Evolutionary conservation across 2,797 vertebrate species (phyloP).

Genomic region (Lutjanus argentimaculatus): DNA sequence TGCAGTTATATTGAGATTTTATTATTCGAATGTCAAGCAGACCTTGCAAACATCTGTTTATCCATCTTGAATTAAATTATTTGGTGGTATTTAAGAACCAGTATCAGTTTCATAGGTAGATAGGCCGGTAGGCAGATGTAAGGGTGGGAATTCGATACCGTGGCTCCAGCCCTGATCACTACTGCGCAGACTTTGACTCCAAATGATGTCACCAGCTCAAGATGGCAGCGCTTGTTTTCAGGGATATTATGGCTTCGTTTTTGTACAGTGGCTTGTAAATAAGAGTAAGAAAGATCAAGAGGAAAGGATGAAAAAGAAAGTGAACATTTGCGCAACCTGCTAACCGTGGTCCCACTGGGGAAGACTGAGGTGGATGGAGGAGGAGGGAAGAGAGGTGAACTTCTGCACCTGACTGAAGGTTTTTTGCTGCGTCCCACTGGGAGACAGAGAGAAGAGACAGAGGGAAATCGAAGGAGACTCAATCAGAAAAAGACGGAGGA

Average conservation of each 20-base stretch:
- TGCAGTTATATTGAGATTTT: background rate
- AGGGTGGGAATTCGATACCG: too few relatives aligned
- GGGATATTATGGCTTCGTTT: too few relatives aligned
- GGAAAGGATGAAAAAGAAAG: background rate
- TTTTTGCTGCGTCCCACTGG: slow-evolving; percentile 32
- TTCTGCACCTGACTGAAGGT: slow-evolving; percentile 44
- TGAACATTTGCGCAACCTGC: slow-evolving; percentile 27
- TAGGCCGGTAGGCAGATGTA: too few relatives aligned
- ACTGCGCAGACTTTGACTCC: too few relatives aligned
- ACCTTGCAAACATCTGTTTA: too few relatives aligned
- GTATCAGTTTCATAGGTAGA: too few relatives aligned
- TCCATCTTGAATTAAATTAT: too few relatives aligned
- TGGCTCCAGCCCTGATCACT: too few relatives aligned
- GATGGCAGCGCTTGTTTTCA: too few relatives aligned
- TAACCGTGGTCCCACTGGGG: slow-evolving; percentile 11
- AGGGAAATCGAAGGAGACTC: slow-evolving; percentile 29
- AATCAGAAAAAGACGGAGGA: slow-evolving; percentile 16
- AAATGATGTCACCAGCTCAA: too few relatives aligned
- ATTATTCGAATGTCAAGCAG: background rate
- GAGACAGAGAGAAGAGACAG: slow-evolving; percentile 24
- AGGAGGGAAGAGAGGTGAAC: slow-evolving; percentile 41
- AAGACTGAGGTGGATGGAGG: background rate
- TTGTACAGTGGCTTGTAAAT: too few relatives aligned
- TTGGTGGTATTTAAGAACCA: too few relatives aligned
- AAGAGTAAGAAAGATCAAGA: slow-evolving; percentile 2